A percentile compares a stretch with the other conserved stretches of the same genome.
Conservation (phyloP, 2,888 invertebrate species). For the Lepeophtheirus nordmannii region DNA sequence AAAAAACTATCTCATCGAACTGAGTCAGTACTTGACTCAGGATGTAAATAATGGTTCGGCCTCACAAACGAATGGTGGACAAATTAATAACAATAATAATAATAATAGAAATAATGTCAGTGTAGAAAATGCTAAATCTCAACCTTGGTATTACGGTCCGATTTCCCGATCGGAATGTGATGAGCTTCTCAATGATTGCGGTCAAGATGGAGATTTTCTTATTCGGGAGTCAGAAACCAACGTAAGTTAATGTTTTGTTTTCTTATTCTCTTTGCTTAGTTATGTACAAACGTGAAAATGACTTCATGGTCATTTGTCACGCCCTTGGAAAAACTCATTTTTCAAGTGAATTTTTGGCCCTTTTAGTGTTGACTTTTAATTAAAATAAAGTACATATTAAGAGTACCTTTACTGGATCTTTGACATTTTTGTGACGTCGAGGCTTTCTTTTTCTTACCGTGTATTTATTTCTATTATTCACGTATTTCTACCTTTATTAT, state of each 20-base stretch:
- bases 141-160: constrained; percentile 94
- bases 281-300: background rate
- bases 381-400: no score
- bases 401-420: no score
- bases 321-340: no score
- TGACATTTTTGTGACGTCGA: no score
- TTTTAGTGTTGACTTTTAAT: no score
- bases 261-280: background rate
- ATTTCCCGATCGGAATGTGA: constrained; percentile 93
- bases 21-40: constrained; percentile 25
- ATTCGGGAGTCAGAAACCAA: constrained; percentile 98
- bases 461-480: no score
- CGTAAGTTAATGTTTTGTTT: constrained; percentile 46
- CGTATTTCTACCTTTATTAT: no score
- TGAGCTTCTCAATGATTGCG: constrained; percentile 79
- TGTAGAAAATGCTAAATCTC: constrained; percentile 5
- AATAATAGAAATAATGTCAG: constrained; percentile 1
- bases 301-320: no score
- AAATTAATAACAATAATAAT: constrained; percentile 30
- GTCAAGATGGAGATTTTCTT: constrained; percentile 94
- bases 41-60: constrained; percentile 7
- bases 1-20: constrained; percentile 71
- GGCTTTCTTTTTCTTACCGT: no score
- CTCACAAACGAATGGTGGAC: background rate
- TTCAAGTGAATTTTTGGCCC: no score